Base-by-base conservation (phyloP, 2,113 vertebrate genomes). In the Sebastes fasciatus region DNA sequence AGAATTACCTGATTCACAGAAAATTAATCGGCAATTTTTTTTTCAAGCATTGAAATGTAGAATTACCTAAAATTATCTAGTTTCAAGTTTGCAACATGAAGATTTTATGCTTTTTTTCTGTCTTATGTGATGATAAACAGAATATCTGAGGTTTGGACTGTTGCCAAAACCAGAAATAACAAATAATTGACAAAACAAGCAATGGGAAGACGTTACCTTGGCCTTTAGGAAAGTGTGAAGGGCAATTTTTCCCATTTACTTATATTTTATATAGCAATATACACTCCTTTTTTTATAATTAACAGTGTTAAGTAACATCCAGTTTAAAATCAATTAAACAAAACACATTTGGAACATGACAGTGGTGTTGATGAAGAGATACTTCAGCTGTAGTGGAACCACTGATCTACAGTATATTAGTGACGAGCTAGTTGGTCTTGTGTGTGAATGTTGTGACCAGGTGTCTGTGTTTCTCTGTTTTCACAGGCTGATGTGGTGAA, bases 401-500 rank as follows among this genome's bases (percentile, higher is more conserved):
- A 17, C 3, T 61, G 26, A 51, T 55, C 16, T n/a, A 26, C 2
- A 34, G 12, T 14, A 16, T 0, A 2, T 52, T 54, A 13, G 17
- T 54, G 8, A 52, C 12, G 2, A 26, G 26, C 26, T 26, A 26
- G 26, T 2, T 26, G 26, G 26, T 26, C 26, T 26, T 26, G 3
- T 26, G 2, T 26, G 26, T 26, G 26, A 26, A 26, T 26, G 26
- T 26, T 26, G 26, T 26, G 26, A 26, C 26, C 2, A 26, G 26
- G 2, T 26, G 26, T n/a, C 5, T 55, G 67, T 80, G 48, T 73
- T 67, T 66, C 77, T 49, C 52, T 82, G 34, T 81, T 82, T 80
- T 86, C 45, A 60, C 89, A 99, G 98, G 97, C 94, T 66, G 93
- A 96, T 82, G 93, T 97, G 92, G 95, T 89, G 49, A 95, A 86